phyloP scores from a whole-genome alignment of 2,113 vertebrate genomes.

The Romanogobio albipinnatus region DNA sequence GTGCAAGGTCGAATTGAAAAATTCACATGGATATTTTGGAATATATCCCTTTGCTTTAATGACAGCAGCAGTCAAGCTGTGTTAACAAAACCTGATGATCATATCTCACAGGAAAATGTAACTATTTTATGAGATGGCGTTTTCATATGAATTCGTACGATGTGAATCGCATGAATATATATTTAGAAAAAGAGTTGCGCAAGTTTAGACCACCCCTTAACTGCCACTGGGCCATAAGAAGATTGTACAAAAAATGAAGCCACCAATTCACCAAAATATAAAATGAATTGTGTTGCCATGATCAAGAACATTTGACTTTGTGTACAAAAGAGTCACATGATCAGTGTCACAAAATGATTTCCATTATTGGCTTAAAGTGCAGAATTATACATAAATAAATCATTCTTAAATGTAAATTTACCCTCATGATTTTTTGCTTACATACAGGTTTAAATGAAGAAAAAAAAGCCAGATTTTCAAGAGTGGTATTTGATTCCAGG shows the following conservation, averaged over 20 bases:
- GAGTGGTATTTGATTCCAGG: not conserved
- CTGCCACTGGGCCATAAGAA: too few species aligned
- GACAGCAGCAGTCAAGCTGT: not conserved
- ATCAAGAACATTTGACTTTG: not conserved
- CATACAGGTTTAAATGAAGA: not conserved
- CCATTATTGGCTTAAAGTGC: not conserved
- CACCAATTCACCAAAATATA: too few species aligned
- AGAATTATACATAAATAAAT: too few species aligned
- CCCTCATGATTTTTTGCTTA: not conserved
- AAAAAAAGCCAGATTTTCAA: not conserved
- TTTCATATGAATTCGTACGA: too few species aligned
- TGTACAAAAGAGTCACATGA: not conserved
- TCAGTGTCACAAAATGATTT: not conserved
- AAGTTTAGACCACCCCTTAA: too few species aligned
- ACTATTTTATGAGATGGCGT: too few species aligned
- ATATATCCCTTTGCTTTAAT: not conserved
- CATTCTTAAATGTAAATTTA: not conserved
- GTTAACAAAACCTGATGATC: too few species aligned
- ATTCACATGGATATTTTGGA: not conserved
- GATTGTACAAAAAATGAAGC: too few species aligned
- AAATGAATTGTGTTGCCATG: too few species aligned
- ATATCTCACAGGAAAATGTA: too few species aligned
- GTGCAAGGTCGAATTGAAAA: not conserved
- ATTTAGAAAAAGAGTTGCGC: too few species aligned
- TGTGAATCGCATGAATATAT: too few species aligned